Evolutionary conservation across 2,888 invertebrate genomes (phyloP).

Genomic region (Drosophila recens): DNA sequence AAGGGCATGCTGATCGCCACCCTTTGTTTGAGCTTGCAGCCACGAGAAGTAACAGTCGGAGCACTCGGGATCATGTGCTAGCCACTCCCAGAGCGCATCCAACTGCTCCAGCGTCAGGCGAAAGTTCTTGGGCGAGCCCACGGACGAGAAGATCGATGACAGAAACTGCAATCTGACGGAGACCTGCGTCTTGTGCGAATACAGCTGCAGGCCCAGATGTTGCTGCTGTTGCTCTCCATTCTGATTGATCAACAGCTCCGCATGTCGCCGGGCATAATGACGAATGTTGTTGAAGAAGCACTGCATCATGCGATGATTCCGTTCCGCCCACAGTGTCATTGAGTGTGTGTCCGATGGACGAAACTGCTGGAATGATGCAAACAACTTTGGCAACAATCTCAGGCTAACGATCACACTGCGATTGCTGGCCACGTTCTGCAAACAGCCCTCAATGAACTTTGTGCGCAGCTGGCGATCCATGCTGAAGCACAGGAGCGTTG

Average conservation of each 20-base stretch:
- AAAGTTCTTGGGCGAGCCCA: constrained; percentile 95
- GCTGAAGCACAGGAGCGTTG: constrained; percentile 94
- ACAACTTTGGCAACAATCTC: constrained; percentile 93
- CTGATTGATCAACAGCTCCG: constrained; percentile 79
- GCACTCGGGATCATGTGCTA: constrained; percentile 93
- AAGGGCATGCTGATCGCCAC: constrained; percentile 96
- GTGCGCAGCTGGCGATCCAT: constrained; percentile 95
- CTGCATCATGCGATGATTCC: constrained; percentile 96
- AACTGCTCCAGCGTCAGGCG: constrained; percentile 94
- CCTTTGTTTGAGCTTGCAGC: constrained; percentile 96
- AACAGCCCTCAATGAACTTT: constrained; percentile 97
- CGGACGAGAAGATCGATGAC: constrained; percentile 95
- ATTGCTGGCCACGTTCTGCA: constrained; percentile 95
- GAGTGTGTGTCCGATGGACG: constrained; percentile 94
- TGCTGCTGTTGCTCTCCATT: constrained; percentile 77
- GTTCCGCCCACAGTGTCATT: constrained; percentile 96
- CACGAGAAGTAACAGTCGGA: constrained; percentile 97
- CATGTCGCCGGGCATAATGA: constrained; percentile 87
- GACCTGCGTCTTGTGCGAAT: constrained; percentile 94
- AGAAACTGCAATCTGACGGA: constrained; percentile 96
- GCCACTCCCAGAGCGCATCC: constrained; percentile 95
- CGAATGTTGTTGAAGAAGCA: constrained; percentile 95
- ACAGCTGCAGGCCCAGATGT: constrained; percentile 85
- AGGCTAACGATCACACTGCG: constrained; percentile 96
- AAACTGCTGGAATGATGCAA: constrained; percentile 96